These are phyloP conservation scores for Drymonia ruficornis DNA, from an alignment of 2,888 invertebrate genomes.

Conservation along the genomic window DNA sequence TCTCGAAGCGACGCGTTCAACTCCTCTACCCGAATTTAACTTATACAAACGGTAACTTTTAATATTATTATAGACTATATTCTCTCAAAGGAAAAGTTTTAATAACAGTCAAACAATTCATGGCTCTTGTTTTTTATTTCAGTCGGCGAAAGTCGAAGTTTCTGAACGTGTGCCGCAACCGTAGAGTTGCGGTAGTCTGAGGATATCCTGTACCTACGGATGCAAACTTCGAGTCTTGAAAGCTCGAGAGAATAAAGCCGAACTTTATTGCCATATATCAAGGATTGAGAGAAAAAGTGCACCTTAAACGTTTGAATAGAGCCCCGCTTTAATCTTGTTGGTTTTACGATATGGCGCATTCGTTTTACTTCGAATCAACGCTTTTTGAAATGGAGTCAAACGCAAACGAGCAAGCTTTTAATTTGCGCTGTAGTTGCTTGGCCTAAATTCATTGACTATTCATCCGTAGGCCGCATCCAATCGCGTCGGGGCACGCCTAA, in stretches of 20 bases:
- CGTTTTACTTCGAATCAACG: constrained; percentile 17
- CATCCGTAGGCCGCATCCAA: constrained; percentile 67
- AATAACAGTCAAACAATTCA: constrained; percentile 64
- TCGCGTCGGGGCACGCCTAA: constrained; percentile 61
- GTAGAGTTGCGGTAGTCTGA: constrained; percentile 42
- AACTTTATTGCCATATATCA: constrained; percentile 28
- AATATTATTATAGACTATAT: constrained; percentile 54
- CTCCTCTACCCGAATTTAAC: constrained; percentile 52
- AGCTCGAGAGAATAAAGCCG: constrained; percentile 51
- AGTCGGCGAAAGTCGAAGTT: constrained; percentile 51
- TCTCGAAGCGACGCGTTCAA: constrained; percentile 53
- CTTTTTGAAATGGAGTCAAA: constrained; percentile 32
- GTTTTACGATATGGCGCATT: constrained; percentile 16
- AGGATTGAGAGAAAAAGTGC: constrained; percentile 21
- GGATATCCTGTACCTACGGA: constrained; percentile 20
- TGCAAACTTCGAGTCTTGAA: constrained; percentile 53
- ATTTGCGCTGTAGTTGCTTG: constrained; percentile 48
- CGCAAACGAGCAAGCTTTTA: constrained; percentile 42
- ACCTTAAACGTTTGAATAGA: constrained; percentile 17
- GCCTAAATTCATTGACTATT: constrained; percentile 73
- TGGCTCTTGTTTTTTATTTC: constrained; percentile 55
- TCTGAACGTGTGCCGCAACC: constrained; percentile 55
- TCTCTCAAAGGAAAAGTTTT: constrained; percentile 58
- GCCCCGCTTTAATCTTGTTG: constrained; percentile 17
- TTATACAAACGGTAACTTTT: constrained; percentile 58